Conservation (phyloP, 2,888 invertebrate genomes). For the Lepidochitona cinerea region DNA sequence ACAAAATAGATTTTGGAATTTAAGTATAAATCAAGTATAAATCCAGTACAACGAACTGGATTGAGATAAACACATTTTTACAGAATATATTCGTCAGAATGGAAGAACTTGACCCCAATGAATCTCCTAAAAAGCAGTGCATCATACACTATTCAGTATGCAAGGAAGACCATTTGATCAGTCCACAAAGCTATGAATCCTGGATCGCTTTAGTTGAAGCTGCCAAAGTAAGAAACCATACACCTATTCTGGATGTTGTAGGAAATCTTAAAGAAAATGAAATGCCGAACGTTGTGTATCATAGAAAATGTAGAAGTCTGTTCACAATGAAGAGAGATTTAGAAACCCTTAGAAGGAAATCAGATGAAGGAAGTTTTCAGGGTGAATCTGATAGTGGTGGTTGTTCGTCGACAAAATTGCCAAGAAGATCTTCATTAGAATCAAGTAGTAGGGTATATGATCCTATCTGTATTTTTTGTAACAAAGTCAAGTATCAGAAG, state of each 20-base stretch:
- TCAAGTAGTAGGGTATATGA: too few species aligned
- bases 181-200: background rate
- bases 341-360: background rate
- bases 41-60: too few species aligned
- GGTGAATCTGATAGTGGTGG: too few species aligned
- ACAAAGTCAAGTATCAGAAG: background rate
- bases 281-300: background rate
- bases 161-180: background rate
- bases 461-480: background rate
- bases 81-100: too few species aligned
- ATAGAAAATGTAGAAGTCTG: background rate
- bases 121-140: too few species aligned
- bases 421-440: too few species aligned
- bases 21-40: too few species aligned
- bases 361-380: too few species aligned
- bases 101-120: too few species aligned
- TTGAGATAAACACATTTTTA: too few species aligned
- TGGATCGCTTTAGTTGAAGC: background rate
- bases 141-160: background rate
- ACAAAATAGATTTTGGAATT: too few species aligned
- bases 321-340: background rate
- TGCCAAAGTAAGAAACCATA: background rate
- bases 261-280: background rate
- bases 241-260: background rate
- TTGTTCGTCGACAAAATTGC: too few species aligned